phyloP scores from a whole-genome alignment of 2,797 vertebrate genomes.

The Microctenopoma lineatum region DNA sequence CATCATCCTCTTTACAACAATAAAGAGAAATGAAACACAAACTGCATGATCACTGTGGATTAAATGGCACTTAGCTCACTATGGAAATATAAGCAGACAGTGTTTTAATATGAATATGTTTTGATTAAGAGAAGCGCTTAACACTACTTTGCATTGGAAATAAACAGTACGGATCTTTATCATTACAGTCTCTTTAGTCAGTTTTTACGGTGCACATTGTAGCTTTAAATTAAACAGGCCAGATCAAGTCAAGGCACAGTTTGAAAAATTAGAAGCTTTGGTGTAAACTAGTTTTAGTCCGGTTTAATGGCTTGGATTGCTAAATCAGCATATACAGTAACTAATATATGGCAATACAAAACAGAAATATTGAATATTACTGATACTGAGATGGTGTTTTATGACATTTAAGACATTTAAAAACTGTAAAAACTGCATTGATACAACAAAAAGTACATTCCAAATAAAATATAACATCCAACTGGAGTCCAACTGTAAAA shows the following conservation, averaged over 20 bases:
- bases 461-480: not conserved
- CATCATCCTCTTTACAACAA: too few species aligned
- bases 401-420: not conserved
- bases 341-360: constrained; percentile 20
- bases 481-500: not conserved
- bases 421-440: not conserved
- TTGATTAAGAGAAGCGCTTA: not conserved
- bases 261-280: constrained; percentile 40
- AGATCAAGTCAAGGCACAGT: constrained; percentile 58
- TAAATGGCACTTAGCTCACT: constrained; percentile 20
- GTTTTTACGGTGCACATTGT: not conserved
- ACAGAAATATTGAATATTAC: not conserved
- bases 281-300: constrained; percentile 21
- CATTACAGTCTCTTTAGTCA: too few species aligned
- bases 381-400: constrained; percentile 18
- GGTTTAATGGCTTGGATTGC: constrained; percentile 12
- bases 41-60: constrained; percentile 2
- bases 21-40: not conserved
- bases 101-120: too few species aligned
- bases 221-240: constrained; percentile 7
- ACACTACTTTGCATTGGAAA: not conserved
- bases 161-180: too few species aligned
- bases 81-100: not conserved
- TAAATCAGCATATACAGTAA: constrained; percentile 1
- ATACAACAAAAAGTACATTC: not conserved